Evolutionary conservation across 2,797 vertebrate species (phyloP), one percentile per base, ranked within the genome.

Genomic region (Holocentrus rufus): DNA sequence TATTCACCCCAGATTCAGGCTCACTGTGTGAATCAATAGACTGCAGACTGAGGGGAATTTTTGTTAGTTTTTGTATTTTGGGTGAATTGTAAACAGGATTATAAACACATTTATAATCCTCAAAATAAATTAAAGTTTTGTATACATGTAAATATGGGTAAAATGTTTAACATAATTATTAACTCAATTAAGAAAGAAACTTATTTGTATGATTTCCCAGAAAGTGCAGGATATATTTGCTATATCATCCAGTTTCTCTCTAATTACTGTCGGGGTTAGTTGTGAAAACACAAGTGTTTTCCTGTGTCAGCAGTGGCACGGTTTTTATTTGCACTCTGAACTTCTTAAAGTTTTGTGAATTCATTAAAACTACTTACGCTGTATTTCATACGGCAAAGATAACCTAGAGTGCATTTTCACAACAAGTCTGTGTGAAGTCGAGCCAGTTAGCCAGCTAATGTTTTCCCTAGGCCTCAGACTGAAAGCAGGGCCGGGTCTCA

Each of bases 401-500:
- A 2, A 59, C 50, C 42, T 18, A 36, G 3, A 7, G 23, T 47
- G 44, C 39, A 77, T 47, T 62, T 59, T 84, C 80, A 82, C 82
- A 69, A 69, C 69, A 73, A 58, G 80, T 59, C 69, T 30, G 64
- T 76, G 63, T 84, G 73, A 82, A 76, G 77, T 75, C 15, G 22
- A 67, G 84, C 79, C 81, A 84, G 68, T 65, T 52, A 65, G 6
- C n/a, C 72, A 71, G 66, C 6, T 39, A 57, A 72, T 74, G 67
- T 83, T 79, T 76, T 68, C 76, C 42, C 79, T 80, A 39, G 78
- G 83, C 87, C 79, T 88, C 83, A 70, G 59, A 59, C 59, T 80
- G 59, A 79, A 79, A 77, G 50, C 70, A 59, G 25, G 25, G 66
- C 36, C 52, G 55, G 72, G 71, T 46, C 72, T 84, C 55, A 63